phyloP scores from a whole-genome alignment of 2,797 vertebrate species.

The Triplophysa yarkandensis region DNA sequence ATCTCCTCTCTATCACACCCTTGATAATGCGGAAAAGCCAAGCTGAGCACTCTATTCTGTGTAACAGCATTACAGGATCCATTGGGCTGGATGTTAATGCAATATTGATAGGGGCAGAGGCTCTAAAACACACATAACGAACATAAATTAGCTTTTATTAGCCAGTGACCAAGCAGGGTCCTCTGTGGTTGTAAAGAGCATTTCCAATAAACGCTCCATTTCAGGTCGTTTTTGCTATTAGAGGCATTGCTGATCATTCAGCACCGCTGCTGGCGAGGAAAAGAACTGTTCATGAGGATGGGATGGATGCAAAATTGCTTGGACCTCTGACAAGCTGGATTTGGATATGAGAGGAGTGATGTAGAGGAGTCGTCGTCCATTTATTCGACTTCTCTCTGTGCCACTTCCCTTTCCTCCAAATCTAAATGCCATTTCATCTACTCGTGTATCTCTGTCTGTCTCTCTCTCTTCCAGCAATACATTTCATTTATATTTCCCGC shows the following conservation, averaged over 20 bases:
- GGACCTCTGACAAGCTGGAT: conserved; percentile 30
- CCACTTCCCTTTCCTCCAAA: conserved; percentile 5
- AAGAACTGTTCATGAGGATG: not conserved
- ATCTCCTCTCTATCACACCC: conserved; percentile 53
- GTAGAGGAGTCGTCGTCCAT: conserved; percentile 10
- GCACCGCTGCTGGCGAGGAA: conserved; percentile 15
- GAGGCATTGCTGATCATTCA: not conserved
- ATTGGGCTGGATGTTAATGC: conserved; percentile 54
- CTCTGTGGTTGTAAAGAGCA: conserved; percentile 57
- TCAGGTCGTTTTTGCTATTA: not conserved
- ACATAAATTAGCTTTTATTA: conserved; percentile 63
- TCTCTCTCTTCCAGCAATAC: conserved; percentile 46
- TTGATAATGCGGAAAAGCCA: conserved; percentile 57
- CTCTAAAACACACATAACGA: conserved; percentile 53
- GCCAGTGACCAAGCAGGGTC: conserved; percentile 52
- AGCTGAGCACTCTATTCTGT: conserved; percentile 58
- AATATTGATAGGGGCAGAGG: conserved; percentile 57
- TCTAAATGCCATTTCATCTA: conserved; percentile 3
- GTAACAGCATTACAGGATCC: conserved; percentile 54
- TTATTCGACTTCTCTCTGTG: conserved; percentile 25
- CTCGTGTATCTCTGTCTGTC: conserved; percentile 31
- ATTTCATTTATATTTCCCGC: conserved; percentile 54
- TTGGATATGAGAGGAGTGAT: conserved; percentile 32
- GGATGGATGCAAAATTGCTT: conserved; percentile 16
- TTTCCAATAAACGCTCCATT: conserved; percentile 57